Base-by-base conservation (phyloP, 2,888 invertebrate genomes). In the Amphimallon solstitiale region DNA sequence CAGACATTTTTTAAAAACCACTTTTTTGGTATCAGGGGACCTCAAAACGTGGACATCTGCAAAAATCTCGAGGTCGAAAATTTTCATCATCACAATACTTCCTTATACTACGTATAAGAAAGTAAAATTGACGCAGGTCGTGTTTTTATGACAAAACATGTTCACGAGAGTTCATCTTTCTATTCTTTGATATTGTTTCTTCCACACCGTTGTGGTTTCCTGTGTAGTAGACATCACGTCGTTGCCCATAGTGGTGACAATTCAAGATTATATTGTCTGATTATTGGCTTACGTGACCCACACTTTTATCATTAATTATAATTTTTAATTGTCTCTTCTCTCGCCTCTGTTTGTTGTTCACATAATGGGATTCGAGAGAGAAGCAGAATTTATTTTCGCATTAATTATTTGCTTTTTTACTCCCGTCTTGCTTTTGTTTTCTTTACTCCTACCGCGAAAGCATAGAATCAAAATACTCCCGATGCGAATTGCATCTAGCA, bases 221-320 rank as follows among this genome's bases (percentile, higher is more conserved):
- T 64, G 70, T 67, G 49, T 62, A 10, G 65, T 67, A 70, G 70
- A 70, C 70, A 67, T 70, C 68, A 70, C 70, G 70, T 70, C 68
- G 5, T 29, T 29, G 29, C 29, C 29, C 29, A 63, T 65, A 23
- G 35, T 52, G 66, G 66, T 68, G 68, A 70, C 68, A 68, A 68
- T 68, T 67, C 65, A 54, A 68, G 68, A 70, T 70, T 65, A 68
- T 68, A 68, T 68, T 67, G 63, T 37, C 59, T 52, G 70, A 70
- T 68, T 68, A 67, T 12, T 48, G 37, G n/a, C 54, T 46, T 52
- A 70, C 68, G 64, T 66, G 63, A 63, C 68, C 35, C 37, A 67
- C 56, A 63, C 59, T 49, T 65, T 61, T 65, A 67, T 61, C 65
- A 62, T 67, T 69, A 61, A 61, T 61, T 61, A 61, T 46, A 34